Base-by-base conservation (phyloP, 2,797 vertebrate species). In the Gobionotothen gibberifrons region DNA sequence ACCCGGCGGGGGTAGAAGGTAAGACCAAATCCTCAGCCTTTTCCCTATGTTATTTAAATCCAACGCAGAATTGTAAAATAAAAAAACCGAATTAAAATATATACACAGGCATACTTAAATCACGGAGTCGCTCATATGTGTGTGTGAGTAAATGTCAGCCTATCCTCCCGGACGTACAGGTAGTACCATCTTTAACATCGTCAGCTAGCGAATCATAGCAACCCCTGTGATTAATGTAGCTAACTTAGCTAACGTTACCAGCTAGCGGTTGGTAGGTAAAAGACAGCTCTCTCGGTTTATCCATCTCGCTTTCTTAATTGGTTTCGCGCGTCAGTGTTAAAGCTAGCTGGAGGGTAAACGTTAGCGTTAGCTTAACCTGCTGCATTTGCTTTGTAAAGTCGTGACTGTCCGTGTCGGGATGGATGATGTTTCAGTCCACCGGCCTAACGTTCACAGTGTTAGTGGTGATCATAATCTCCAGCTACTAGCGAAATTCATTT, bases 1-100 rank as follows among this genome's bases (percentile, higher is more conserved):
- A 88, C 88, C 92, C 90, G 91, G 92, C 74, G 57, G 87, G 85
- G 83, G 89, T 69, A 85, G 29, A 91, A 89, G 90, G 91, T 89
- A 89, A 90, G 90, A 69, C 19, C 19, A 64, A 43, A 62, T 71
- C 16, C 2, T 17, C 0, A 54, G 36, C 32, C 8, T 19, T 82
- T 81, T n/a, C 10, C 56, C 59, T 26, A 0, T 74, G 4, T 60
- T 0, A 69, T 79, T 68, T 46, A 21, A 69, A 54, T 40, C 16
- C 36, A 43, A n/a, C 22, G 0, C 8, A 14, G 19, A 29, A 14
- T 2, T 16, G 3, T 16, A 9, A 16, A 1, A 43, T 61, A 5
- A 9, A 36, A 3, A 36, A 47, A 0, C 1, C 3, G 0, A 36
- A 57, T 56, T 4, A 3, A 44, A 2, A 61, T 9, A 1, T n/a